Evolutionary conservation across 2,888 invertebrate species (phyloP).

Genomic region (Cerceris rybyensis): DNA sequence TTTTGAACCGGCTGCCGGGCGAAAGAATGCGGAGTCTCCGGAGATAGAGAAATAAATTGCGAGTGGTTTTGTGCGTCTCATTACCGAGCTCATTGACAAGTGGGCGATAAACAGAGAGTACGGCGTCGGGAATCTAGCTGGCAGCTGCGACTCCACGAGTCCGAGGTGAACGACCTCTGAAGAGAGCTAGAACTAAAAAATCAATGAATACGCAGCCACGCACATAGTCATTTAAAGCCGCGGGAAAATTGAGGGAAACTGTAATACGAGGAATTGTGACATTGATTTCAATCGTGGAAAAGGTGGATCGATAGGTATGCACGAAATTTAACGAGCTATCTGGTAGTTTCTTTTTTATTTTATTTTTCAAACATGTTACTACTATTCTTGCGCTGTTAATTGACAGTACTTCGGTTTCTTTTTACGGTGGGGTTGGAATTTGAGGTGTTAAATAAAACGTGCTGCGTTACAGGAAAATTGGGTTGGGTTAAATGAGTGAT

Average conservation of each 20-base stretch:
- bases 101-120: conserved; percentile 55
- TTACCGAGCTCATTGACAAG: conserved; percentile 59
- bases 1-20: conserved; percentile 22
- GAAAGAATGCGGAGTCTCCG: conserved; percentile 33
- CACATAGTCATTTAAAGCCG: conserved; percentile 23
- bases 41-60: conserved; percentile 51
- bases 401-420: too few species aligned
- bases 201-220: conserved; percentile 39
- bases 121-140: conserved; percentile 42
- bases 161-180: conserved; percentile 55
- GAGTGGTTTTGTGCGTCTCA: conserved; percentile 42
- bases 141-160: conserved; percentile 47
- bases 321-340: too few species aligned
- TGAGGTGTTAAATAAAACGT: too few species aligned
- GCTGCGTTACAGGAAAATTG: too few species aligned
- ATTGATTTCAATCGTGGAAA: neutral
- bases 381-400: too few species aligned
- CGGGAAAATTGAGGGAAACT: conserved; percentile 17
- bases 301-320: too few species aligned
- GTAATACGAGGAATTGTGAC: conserved; percentile 4
- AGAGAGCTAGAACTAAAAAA: conserved; percentile 50
- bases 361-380: too few species aligned
- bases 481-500: too few species aligned
- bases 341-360: too few species aligned
- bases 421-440: too few species aligned